Conservation (phyloP, 2,113 vertebrate species). For the Mormoops blainvillei region DNA sequence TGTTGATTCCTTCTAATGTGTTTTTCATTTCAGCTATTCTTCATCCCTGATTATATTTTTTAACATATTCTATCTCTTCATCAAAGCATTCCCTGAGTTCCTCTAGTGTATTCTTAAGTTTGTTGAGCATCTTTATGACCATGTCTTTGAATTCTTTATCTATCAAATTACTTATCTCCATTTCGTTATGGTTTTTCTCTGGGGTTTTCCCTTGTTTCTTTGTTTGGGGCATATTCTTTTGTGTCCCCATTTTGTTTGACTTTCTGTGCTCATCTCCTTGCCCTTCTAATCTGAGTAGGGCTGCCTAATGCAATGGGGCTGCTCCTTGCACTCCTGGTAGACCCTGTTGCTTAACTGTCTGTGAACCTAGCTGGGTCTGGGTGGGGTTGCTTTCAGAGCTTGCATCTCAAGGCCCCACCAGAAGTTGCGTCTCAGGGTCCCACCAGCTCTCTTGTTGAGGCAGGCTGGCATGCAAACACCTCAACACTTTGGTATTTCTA, state of each 20-base stretch:
- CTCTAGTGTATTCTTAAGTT: background rate
- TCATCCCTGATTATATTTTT: background rate
- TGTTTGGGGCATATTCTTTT: background rate
- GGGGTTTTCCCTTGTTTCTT: background rate
- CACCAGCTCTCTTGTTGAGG: background rate
- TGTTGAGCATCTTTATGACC: background rate
- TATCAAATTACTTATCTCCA: background rate
- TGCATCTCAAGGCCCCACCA: background rate
- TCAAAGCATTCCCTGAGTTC: background rate
- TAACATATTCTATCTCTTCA: background rate
- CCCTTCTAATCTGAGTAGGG: background rate
- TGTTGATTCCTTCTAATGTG: background rate
- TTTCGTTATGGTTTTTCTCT: background rate
- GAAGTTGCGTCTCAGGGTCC: background rate
- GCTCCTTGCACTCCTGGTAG: background rate
- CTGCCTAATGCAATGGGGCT: background rate
- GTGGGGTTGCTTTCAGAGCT: background rate
- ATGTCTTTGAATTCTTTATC: background rate
- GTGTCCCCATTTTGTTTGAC: background rate
- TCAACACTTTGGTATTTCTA: background rate
- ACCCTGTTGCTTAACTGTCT: background rate
- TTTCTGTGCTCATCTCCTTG: background rate
- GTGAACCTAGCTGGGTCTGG: background rate
- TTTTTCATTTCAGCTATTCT: background rate
- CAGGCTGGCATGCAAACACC: background rate